These are phyloP conservation scores for Lochmaea crataegi DNA, from an alignment of 2,888 invertebrate genomes.

Conservation along the genomic window DNA sequence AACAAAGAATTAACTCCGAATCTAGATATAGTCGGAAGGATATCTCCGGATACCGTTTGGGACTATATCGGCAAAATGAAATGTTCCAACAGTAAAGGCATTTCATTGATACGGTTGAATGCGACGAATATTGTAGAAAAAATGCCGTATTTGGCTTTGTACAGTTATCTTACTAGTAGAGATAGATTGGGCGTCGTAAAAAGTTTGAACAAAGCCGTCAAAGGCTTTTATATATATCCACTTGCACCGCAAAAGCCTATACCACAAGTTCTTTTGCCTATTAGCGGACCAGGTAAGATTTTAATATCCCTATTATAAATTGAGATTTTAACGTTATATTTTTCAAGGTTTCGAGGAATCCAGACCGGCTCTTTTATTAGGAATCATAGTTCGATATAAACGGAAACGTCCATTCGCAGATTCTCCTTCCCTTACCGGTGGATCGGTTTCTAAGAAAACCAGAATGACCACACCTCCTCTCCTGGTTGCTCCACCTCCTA, in stretches of 20 bases:
- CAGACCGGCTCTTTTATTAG: conserved; percentile 83
- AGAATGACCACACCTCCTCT: conserved; percentile 44
- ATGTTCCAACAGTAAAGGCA: conserved; percentile 87
- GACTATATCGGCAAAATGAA: conserved; percentile 93
- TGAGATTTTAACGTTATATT: background rate
- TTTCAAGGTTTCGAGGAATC: conserved; percentile 75
- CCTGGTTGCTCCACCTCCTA: conserved; percentile 43
- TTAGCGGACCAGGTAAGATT: conserved; percentile 75
- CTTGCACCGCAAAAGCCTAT: conserved; percentile 79
- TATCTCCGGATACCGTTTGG: conserved; percentile 91
- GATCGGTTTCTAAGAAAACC: conserved; percentile 45
- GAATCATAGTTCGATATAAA: conserved; percentile 80
- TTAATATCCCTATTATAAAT: background rate
- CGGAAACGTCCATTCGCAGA: conserved; percentile 62
- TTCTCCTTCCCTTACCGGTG: conserved; percentile 12
- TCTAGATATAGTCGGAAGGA: conserved; percentile 91
- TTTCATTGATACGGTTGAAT: conserved; percentile 83
- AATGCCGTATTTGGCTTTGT: conserved; percentile 85
- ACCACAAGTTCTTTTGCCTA: conserved; percentile 76
- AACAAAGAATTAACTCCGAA: conserved; percentile 80
- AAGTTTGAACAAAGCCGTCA: conserved; percentile 81
- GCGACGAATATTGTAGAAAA: conserved; percentile 87
- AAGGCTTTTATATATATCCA: conserved; percentile 94
- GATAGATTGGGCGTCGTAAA: conserved; percentile 88
- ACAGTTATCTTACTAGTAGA: conserved; percentile 88